A percentile compares a stretch with the other conserved stretches of the same genome.
These are phyloP conservation scores for Myiozetetes cayanensis DNA, from an alignment of 2,113 vertebrate genomes.

Conservation along the genomic window DNA sequence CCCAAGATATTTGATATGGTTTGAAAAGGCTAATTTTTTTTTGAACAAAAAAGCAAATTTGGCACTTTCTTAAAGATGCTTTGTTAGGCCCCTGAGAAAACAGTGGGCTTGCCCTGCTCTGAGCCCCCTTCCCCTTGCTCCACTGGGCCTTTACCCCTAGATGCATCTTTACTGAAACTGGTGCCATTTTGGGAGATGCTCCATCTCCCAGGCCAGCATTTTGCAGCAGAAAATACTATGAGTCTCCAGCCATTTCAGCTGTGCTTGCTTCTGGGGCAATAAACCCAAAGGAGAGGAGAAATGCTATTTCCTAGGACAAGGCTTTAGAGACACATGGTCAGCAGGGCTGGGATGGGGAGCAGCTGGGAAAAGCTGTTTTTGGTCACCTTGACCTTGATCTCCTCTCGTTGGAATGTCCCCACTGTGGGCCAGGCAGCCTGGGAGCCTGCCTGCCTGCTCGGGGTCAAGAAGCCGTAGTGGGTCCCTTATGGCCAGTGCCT, in stretches of 20 bases:
- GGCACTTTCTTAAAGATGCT: not conserved
- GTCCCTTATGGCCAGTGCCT: not conserved
- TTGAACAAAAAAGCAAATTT: not conserved
- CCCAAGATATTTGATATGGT: not conserved
- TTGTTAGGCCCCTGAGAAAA: not conserved
- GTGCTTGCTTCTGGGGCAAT: not conserved
- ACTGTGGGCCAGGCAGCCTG: not conserved
- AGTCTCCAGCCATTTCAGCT: not conserved
- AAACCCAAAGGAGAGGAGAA: not conserved
- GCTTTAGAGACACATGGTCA: not conserved
- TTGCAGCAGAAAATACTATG: not conserved
- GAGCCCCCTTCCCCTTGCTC: not conserved
- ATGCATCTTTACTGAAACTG: not conserved
- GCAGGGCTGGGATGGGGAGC: not conserved
- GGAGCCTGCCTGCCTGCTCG: not conserved
- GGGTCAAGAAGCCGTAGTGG: not conserved
- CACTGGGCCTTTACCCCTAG: not conserved
- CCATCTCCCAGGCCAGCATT: not conserved
- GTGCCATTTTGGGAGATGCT: not conserved
- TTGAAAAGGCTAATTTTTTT: not conserved
- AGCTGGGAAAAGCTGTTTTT: not conserved
- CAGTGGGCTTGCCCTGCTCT: not conserved
- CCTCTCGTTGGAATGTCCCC: fast-evolving
- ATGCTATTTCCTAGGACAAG: not conserved
- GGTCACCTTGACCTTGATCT: not conserved